Evolutionary conservation across 2,113 vertebrate genomes (phyloP), one percentile per base, ranked within the genome.

Genomic region (Ochotona curzoniae): DNA sequence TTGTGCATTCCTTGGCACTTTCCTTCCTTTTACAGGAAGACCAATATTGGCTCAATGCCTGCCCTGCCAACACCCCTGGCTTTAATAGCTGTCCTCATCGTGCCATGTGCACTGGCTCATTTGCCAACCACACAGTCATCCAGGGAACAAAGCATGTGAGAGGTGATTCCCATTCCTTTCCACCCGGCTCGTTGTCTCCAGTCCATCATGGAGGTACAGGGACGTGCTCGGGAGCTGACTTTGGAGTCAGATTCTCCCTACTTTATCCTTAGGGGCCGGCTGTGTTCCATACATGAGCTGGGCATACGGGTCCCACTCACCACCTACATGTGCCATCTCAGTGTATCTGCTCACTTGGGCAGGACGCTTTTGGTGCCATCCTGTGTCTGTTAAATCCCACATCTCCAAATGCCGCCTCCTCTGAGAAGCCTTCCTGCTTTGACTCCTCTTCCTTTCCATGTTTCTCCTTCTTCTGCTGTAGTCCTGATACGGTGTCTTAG

Each of bases 251-350:
- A 0, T 3, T 84, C 23, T 83, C 28, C 54, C 4, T 2, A 5
- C 21, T 47, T 5, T 12, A 28, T 20, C 57, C 71, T 80, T 0
- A 0, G 47, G 47, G 30, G 28, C n/a, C 13, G 11, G 66, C 15
- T 26, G 21, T 25, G 54, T 28, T 44, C 64, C 4, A 11, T 1
- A 8, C 7, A 10, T 17, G 70, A 88, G 38, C 14, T 83, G 47
- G 0, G 10, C 57, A 15, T 57, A n/a, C 13, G 12, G 12, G 1
- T 7, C 28, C 71, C 25, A 1, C 17, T 1, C 5, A 1, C 30
- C 30, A n/a, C 30, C 14, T 13, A 57, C 17, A 8, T 4, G 5
- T 21, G 23, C 64, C 8, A 0, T n/a, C 54, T 49, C 49, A 0
- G 0, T 35, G 15, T 11, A 13, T n/a, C 75, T 78, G 81, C 51